Evolutionary conservation across 37 sponge, comb jelly and placozoan genomes (phyloP).

Genomic region (Beroe forskalii): DNA sequence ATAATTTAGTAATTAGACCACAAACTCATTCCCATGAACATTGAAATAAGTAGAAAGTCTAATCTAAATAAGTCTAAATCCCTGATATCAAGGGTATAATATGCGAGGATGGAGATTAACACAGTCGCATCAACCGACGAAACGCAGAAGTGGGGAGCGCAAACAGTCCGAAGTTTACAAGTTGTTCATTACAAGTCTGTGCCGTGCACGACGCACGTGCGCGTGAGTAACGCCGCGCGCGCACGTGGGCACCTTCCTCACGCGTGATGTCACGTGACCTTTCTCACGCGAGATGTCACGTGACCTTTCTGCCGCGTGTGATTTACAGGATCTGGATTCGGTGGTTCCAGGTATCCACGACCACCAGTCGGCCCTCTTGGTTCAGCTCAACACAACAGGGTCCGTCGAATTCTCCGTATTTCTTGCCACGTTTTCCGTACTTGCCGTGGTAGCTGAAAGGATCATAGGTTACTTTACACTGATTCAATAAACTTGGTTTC

Average conservation of each 20-base stretch:
- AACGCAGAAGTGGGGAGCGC: background rate
- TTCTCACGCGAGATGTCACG: background rate
- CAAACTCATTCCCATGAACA: too few species aligned
- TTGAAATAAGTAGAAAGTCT: too few species aligned
- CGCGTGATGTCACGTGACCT: background rate
- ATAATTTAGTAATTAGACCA: too few species aligned
- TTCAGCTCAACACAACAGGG: conserved; percentile 61
- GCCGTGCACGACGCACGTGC: background rate
- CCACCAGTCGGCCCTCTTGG: conserved; percentile 54
- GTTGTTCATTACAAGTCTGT: background rate
- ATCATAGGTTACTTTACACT: background rate
- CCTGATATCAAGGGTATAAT: too few species aligned
- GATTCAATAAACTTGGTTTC: background rate
- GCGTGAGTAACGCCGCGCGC: background rate
- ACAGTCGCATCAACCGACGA: too few species aligned
- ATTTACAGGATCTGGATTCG: conserved; percentile 66
- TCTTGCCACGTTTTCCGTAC: conserved; percentile 58
- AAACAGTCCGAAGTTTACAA: background rate
- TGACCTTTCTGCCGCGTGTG: background rate
- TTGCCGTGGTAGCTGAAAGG: conserved; percentile 27
- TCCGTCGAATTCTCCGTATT: conserved; percentile 52
- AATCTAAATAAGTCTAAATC: too few species aligned
- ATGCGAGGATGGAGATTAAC: too few species aligned
- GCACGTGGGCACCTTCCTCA: background rate
- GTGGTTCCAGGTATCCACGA: conserved; percentile 56